Conservation (phyloP, 2,113 vertebrate genomes). For the Orcinus orca region DNA sequence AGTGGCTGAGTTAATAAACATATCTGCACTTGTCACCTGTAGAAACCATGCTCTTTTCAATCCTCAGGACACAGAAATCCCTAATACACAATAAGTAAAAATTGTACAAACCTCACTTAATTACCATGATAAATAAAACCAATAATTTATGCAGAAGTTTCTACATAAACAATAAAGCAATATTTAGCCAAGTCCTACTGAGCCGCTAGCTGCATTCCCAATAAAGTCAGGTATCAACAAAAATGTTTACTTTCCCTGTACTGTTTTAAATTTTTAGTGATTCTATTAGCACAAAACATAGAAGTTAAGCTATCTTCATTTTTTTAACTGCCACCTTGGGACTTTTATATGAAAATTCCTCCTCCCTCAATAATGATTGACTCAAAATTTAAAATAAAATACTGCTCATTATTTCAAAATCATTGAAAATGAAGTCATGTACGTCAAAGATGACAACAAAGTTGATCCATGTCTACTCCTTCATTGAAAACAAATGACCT, state of each 20-base stretch:
- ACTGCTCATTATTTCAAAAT: not conserved
- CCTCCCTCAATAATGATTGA: not conserved
- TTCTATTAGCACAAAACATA: not conserved
- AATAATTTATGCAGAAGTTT: not conserved
- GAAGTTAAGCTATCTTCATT: not conserved
- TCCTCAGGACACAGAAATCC: not conserved
- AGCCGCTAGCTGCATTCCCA: not conserved
- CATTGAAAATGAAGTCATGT: not conserved
- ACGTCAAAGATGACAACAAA: not conserved
- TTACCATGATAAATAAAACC: not conserved
- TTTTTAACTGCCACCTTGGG: not conserved
- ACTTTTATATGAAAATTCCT: not conserved
- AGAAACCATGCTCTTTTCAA: not conserved
- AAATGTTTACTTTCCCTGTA: not conserved
- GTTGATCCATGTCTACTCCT: not conserved
- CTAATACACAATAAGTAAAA: slow-evolving; percentile 11
- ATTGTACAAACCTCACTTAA: not conserved
- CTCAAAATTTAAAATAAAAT: slow-evolving; percentile 20
- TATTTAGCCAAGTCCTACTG: not conserved
- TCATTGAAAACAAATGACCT: slow-evolving; percentile 29
- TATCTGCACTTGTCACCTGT: not conserved
- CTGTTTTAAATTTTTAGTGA: slow-evolving; percentile 10
- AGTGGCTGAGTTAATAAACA: not conserved
- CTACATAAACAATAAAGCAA: not conserved
- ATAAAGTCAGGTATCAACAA: not conserved